Base-by-base conservation (phyloP, 2,888 invertebrate genomes). In the Oasisia sp. region DNA sequence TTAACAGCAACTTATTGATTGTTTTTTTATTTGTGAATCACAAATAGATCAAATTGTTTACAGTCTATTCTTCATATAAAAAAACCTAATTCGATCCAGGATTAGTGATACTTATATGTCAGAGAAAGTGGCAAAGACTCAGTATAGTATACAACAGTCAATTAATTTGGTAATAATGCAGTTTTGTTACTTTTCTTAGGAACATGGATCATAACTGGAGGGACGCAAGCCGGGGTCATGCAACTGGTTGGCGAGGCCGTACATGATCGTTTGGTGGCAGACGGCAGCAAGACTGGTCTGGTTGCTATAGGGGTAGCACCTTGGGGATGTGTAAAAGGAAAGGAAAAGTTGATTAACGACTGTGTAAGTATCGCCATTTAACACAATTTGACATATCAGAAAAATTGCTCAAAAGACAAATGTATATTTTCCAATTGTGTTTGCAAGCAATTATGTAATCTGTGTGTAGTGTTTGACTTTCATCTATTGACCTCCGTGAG, bases 161-260 rank as follows among this genome's bases (percentile, higher is more conserved):
- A 2, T 4, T 27, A 3, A 19, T 74, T 74, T 74, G 19, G 3
- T 14, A 74, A 74, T 74, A 74, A 90, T 19, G 44, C 44, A 38
- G 90, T 90, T 44, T 14, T 90, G 32, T 14, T 38, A 90, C 90
- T 19, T 38, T 56, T 32, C 27, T 12, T 93, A 96, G 96, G 96
- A 91, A 96, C 96, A 1, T 96, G 96, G 96, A 96, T 96, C 91
- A 95, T 96, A 1, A 96, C 96, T 27, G 96, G 96, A 32, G 96
- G 96, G 1, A 96, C 95, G 89, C 95, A 96, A 93, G 95, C 96
- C 32, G 96, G 96, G 0, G 96, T 96, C 32, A 96, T 96, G 96
- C 96, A 96, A 93, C 95, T 96, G 93, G 96, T 96, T 0, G 96
- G 96, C 4, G 96, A 96, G 92, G 96, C 96, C 11, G 96, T 96